Evolutionary conservation across 92 coral and sea anemone genomes (phyloP), one percentile per base, ranked within the genome.

Genomic region (Muricea muricata): DNA sequence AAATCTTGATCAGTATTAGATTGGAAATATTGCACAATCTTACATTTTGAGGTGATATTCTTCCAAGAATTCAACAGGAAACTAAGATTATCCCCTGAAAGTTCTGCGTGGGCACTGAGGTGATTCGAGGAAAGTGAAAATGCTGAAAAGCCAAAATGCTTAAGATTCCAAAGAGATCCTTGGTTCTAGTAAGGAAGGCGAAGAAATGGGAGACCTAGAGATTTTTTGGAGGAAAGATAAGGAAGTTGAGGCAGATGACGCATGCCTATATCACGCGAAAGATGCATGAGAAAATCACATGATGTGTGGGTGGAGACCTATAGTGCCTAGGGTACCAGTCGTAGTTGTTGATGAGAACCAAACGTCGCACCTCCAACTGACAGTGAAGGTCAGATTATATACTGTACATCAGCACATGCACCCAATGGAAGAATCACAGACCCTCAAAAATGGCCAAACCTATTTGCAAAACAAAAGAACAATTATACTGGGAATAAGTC

Each of bases 401-500:
- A n/a, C n/a, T n/a, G n/a, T n/a, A n/a, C 20, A 6, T 2, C 24
- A 52, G 20, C n/a, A n/a, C n/a, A n/a, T n/a, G n/a, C n/a, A n/a
- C n/a, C n/a, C n/a, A 52, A 70, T 37, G 76, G 52, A 70, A 18
- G 76, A 42, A 56, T 75, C 91, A 1, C 92, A 89, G 32, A 88
- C 91, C 26, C 28, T 85, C 50, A 47, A 84, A 31, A 91, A 89
- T 29, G 97, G 94, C 4, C 86, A 75, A 52, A 84, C 45, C 41
- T 91, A 79, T 84, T 72, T 89, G 47, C 80, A 50, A 46, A 42
- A 73, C 18, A 76, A 85, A 34, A 60, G 91, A 23, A 85, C 93
- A 0, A 26, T 89, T 40, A 78, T 93, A 13, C 75, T 93, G 23
- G 97, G 91, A 3, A 35, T 93, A 0, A 93, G 97, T 57, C 93